Conservation (phyloP, 2,888 invertebrate genomes). For the Coleophora deauratella region DNA sequence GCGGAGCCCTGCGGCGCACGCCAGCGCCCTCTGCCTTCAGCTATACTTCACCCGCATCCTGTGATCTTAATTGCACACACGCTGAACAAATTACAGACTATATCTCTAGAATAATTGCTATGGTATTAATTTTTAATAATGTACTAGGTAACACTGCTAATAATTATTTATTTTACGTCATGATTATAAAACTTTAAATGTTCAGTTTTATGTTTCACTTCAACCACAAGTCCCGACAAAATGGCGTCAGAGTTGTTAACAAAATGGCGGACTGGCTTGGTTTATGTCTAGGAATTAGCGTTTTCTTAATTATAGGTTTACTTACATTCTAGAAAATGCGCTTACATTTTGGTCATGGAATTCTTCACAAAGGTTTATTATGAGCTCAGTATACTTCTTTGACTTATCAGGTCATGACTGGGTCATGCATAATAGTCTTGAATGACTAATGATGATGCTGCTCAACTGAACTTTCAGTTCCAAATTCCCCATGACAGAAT, state of each 20-base stretch:
- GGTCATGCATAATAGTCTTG: too few species aligned
- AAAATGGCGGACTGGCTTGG: conserved; percentile 1
- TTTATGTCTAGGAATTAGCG: too few species aligned
- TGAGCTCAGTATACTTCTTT: too few species aligned
- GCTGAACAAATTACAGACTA: conserved; percentile 63
- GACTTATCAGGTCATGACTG: too few species aligned
- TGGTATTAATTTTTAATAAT: conserved; percentile 36
- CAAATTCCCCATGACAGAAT: too few species aligned
- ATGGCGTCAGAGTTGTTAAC: neutral
- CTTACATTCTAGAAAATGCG: too few species aligned
- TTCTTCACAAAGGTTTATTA: too few species aligned
- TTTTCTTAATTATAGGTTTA: too few species aligned
- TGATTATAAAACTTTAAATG: conserved; percentile 47
- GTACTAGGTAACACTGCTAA: conserved; percentile 30
- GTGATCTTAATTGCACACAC: conserved; percentile 60
- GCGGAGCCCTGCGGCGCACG: conserved; percentile 62
- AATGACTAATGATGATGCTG: too few species aligned
- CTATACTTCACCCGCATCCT: conserved; percentile 58
- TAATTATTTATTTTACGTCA: conserved; percentile 51
- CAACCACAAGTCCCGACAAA: conserved; percentile 1
- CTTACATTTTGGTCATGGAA: too few species aligned
- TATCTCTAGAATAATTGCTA: conserved; percentile 56
- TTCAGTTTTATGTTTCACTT: conserved; percentile 37
- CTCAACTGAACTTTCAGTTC: too few species aligned
- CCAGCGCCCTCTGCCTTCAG: conserved; percentile 46